phyloP scores from a whole-genome alignment of 1,140 invertebrate genomes.

The Bombus superbus region DNA sequence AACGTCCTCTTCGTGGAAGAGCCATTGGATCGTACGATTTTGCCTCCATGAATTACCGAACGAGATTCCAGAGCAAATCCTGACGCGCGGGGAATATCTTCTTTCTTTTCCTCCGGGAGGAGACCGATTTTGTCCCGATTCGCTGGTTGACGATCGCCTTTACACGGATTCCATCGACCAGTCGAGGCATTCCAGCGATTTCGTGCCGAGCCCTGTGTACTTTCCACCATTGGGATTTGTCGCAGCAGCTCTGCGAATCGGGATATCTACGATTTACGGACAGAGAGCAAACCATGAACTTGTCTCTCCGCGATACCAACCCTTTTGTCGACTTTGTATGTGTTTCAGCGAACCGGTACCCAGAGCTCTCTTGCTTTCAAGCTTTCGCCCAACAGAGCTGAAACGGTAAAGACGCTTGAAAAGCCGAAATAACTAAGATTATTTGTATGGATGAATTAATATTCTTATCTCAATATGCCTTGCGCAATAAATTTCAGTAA shows the following conservation, averaged over 20 bases:
- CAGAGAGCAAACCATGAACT: background rate
- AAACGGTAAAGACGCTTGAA: background rate
- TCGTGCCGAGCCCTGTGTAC: constrained; percentile 5
- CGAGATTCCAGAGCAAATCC: constrained; percentile 61
- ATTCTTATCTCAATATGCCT: too few relatives aligned
- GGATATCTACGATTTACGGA: background rate
- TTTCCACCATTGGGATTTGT: constrained; percentile 44
- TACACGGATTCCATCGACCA: constrained; percentile 49
- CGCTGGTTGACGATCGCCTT: constrained; percentile 27
- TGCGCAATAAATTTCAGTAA: too few relatives aligned
- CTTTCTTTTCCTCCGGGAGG: constrained; percentile 27
- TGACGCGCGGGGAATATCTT: constrained; percentile 59
- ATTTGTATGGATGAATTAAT: too few relatives aligned
- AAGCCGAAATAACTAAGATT: too few relatives aligned
- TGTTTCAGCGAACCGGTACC: background rate
- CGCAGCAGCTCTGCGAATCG: background rate
- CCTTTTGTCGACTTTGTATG: background rate
- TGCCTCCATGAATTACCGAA: constrained; percentile 61
- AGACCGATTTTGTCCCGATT: constrained; percentile 52
- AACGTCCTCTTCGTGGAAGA: constrained; percentile 47
- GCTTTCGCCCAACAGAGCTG: background rate
- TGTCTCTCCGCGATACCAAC: background rate
- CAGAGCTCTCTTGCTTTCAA: background rate
- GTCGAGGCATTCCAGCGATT: constrained; percentile 43
- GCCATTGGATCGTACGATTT: constrained; percentile 45